Evolutionary conservation across 2,888 invertebrate species (phyloP).

Genomic region (Schizaphis graminum): DNA sequence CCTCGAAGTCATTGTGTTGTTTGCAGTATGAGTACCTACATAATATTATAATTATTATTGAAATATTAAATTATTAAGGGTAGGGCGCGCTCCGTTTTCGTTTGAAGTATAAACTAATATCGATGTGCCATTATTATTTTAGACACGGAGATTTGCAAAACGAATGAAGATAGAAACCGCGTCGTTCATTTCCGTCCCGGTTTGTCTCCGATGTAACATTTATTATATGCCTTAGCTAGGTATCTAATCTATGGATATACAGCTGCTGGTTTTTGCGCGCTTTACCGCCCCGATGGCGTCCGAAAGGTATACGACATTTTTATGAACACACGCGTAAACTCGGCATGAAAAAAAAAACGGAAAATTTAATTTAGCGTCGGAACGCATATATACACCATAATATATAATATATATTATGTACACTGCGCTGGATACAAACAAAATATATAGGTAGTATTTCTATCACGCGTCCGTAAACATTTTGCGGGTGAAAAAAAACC

Average conservation of each 20-base stretch:
- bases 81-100: neutral
- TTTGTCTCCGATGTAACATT: neutral
- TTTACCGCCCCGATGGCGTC: conserved; percentile 12
- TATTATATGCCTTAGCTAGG: neutral
- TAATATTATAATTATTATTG: neutral
- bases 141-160: neutral
- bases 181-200: neutral
- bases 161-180: neutral
- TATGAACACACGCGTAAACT: neutral
- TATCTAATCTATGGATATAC: neutral
- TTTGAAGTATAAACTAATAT: neutral
- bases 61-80: neutral
- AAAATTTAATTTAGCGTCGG: neutral
- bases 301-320: conserved; percentile 21
- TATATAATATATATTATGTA: conserved; percentile 8
- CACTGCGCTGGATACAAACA: neutral
- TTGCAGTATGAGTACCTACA: neutral
- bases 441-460: conserved; percentile 14
- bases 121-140: neutral
- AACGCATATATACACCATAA: neutral
- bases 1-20: neutral
- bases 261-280: neutral
- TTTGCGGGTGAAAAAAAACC: conserved; percentile 1
- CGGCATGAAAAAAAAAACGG: neutral
- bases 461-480: conserved; percentile 16